Evolutionary conservation across 2,888 invertebrate species (phyloP), one percentile per base, ranked within the genome.

Genomic region (Pimpla rufipes): DNA sequence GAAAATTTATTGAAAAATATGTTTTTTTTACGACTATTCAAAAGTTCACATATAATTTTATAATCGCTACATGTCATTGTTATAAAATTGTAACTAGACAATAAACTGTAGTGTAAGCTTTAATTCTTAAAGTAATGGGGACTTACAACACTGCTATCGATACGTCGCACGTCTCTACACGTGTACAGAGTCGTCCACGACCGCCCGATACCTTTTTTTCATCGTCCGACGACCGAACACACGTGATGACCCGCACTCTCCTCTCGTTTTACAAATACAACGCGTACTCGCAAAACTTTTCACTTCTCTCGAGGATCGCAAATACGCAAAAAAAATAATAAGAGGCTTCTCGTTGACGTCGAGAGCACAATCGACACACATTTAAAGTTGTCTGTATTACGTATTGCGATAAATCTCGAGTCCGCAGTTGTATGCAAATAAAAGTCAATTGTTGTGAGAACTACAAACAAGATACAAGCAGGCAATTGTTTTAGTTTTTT

Each of bases 201-300:
- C 29, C 40, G 42, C 18, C 55, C 13, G 55, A 68, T 68, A 68
- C 50, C 52, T 52, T 75, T 64, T 70, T 64, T 64, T 68, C 55
- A 68, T 59, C 50, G 47, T 47, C 18, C 3, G 40, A 23, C 29
- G 18, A 52, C 18, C 16, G 37, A 42, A 29, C 18, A 59, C 50
- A 45, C 29, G 8, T 67, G 50, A 42, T 57, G 21, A 18, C 21
- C 16, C 47, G 18, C 35, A 18, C 23, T 10, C 18, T 40, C 35
- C 4, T 78, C 21, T 50, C 42, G 10, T 59, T 40, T 40, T 13
- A 16, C 47, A 57, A 11, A 18, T 37, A 67, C 29, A 29, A 18
- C n/a, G 67, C 29, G 40, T 52, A 47, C 42, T 35, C 13, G 8
- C 57, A 40, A 73, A 73, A 67, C 47, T 47, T 55, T 59, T 59